These are phyloP conservation scores for Criorhina ranunculi DNA, from an alignment of 2,888 invertebrate species.

Conservation along the genomic window DNA sequence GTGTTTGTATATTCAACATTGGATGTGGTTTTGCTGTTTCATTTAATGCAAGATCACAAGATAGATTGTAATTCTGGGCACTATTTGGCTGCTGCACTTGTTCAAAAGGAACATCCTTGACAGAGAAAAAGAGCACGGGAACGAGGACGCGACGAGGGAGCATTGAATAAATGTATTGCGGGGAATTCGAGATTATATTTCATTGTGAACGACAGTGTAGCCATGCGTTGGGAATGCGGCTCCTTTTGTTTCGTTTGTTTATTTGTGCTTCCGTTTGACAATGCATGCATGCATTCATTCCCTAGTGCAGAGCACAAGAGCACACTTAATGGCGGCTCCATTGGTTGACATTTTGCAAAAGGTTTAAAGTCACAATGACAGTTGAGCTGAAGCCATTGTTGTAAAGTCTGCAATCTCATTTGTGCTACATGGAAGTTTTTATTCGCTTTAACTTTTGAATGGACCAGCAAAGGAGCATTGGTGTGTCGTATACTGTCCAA, in stretches of 20 bases:
- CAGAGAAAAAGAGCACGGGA: constrained; percentile 28
- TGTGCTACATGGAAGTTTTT: constrained; percentile 68
- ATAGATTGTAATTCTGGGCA: constrained; percentile 61
- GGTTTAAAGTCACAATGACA: constrained; percentile 74
- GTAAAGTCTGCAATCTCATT: constrained; percentile 67
- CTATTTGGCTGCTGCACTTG: constrained; percentile 55
- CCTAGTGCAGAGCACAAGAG: neutral
- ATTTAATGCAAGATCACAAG: constrained; percentile 70
- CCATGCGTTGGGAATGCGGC: constrained; percentile 57
- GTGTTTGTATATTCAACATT: neutral
- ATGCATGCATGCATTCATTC: constrained; percentile 9
- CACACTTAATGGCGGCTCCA: neutral
- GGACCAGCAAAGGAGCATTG: constrained; percentile 22
- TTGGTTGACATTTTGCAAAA: constrained; percentile 51
- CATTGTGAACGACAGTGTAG: constrained; percentile 73
- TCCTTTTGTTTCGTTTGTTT: constrained; percentile 63
- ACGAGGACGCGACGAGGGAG: constrained; percentile 31
- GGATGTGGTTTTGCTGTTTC: constrained; percentile 57
- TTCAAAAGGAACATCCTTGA: constrained; percentile 59
- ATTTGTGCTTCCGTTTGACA: constrained; percentile 60
- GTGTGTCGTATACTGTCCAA: constrained; percentile 43
- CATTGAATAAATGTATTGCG: constrained; percentile 74
- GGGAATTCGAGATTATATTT: constrained; percentile 75
- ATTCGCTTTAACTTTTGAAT: constrained; percentile 52
- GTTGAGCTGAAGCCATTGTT: constrained; percentile 60